Evolutionary conservation across 1,140 invertebrate species (phyloP).

Genomic region (Hirudo medicinalis): DNA sequence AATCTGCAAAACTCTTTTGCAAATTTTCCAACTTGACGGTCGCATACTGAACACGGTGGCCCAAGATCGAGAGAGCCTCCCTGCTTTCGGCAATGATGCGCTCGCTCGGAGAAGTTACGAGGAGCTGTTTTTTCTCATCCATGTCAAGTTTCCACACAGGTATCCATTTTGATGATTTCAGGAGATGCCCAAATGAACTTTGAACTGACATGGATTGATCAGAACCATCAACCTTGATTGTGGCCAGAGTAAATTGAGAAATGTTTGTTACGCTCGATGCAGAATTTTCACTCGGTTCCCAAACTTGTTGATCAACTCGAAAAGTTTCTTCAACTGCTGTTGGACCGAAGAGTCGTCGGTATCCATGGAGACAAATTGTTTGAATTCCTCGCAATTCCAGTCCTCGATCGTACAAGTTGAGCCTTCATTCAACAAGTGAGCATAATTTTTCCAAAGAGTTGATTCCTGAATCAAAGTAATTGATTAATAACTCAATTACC

Average conservation of each 20-base stretch:
- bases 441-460: not conserved
- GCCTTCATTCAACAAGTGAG: not conserved
- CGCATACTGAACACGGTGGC: not conserved
- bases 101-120: not conserved
- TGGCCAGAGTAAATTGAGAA: not conserved
- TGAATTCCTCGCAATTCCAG: not conserved
- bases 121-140: not conserved
- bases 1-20: not conserved
- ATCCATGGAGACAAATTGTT: not conserved
- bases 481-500: not conserved
- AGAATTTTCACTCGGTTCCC: constrained; percentile 23
- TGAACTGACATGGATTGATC: not conserved
- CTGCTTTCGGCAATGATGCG: not conserved
- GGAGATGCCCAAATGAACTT: not conserved
- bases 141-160: not conserved
- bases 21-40: not conserved
- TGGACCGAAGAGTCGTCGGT: not conserved
- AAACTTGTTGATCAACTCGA: constrained; percentile 28
- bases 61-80: not conserved
- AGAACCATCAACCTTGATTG: not conserved
- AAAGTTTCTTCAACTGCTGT: constrained; percentile 29
- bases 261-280: not conserved
- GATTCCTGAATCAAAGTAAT: not conserved
- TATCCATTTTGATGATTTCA: too few relatives aligned
- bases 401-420: not conserved